Percentiles rank a stretch among this genome's conserved stretches.
Conservation (phyloP, 2,888 invertebrate species). For the Alviniconcha strummeri region DNA sequence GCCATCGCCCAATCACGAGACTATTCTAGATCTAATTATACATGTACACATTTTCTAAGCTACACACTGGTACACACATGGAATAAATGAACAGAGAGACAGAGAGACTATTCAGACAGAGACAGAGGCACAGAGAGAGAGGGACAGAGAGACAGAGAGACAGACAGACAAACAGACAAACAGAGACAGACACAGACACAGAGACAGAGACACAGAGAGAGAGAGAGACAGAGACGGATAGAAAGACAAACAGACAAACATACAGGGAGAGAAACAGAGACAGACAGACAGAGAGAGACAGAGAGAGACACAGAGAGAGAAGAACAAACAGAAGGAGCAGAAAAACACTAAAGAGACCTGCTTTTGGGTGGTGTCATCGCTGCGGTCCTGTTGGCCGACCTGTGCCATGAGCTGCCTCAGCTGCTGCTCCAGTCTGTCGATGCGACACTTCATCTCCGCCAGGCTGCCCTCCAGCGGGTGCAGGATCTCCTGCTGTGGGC, state of each 20-base stretch:
- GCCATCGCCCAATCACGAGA: too few species aligned
- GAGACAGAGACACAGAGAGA: background rate
- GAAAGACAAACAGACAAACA: background rate
- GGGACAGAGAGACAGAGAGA: background rate
- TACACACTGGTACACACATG: too few species aligned
- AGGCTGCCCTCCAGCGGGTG: slow-evolving; percentile 78
- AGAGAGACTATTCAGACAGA: slow-evolving; percentile 10
- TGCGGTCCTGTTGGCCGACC: slow-evolving; percentile 88
- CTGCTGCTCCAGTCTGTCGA: too few species aligned
- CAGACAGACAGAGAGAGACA: background rate
- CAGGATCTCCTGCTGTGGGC: slow-evolving; percentile 86
- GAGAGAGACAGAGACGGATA: background rate
- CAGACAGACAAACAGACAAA: background rate
- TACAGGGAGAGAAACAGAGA: background rate
- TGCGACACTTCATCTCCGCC: too few species aligned
- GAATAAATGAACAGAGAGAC: background rate
- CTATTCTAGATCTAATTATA: too few species aligned
- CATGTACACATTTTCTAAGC: too few species aligned
- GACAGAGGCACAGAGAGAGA: background rate
- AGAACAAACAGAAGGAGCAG: background rate
- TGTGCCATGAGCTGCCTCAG: slow-evolving; percentile 88
- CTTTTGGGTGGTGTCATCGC: too few species aligned
- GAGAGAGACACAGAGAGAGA: background rate
- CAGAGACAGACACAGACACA: background rate
- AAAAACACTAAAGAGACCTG: slow-evolving; percentile 51